Conservation (phyloP, 2,113 vertebrate genomes). For the Columba janthina region DNA sequence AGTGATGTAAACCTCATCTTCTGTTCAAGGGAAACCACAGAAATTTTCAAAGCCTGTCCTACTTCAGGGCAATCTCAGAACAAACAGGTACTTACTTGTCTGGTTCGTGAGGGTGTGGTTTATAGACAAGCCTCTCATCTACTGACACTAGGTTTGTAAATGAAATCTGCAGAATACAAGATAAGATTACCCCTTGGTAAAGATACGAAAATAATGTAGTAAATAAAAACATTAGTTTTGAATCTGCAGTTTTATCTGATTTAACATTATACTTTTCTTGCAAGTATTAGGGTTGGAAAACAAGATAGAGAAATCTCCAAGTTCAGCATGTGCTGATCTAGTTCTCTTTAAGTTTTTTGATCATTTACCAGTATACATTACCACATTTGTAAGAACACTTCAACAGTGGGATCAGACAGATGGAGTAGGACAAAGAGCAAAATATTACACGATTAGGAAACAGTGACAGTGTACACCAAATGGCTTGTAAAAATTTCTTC, state of each 20-base stretch:
- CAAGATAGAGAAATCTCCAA: neutral
- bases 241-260: neutral
- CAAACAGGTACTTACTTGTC: constrained; percentile 83
- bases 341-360: neutral
- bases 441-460: neutral
- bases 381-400: neutral
- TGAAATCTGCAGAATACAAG: constrained; percentile 81
- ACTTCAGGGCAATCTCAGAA: neutral
- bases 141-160: constrained; percentile 97
- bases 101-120: constrained; percentile 90
- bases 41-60: neutral
- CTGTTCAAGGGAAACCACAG: neutral
- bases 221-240: neutral
- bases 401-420: neutral
- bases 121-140: constrained; percentile 92
- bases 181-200: neutral
- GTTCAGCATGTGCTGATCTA: neutral
- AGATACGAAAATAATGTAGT: neutral
- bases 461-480: neutral
- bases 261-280: neutral
- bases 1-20: neutral
- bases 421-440: neutral
- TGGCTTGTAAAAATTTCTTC: neutral
- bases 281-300: neutral
- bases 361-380: neutral